Evolutionary conservation across 2,113 vertebrate species (phyloP), one percentile per base, ranked within the genome.

Genomic region (Daboia siamensis): DNA sequence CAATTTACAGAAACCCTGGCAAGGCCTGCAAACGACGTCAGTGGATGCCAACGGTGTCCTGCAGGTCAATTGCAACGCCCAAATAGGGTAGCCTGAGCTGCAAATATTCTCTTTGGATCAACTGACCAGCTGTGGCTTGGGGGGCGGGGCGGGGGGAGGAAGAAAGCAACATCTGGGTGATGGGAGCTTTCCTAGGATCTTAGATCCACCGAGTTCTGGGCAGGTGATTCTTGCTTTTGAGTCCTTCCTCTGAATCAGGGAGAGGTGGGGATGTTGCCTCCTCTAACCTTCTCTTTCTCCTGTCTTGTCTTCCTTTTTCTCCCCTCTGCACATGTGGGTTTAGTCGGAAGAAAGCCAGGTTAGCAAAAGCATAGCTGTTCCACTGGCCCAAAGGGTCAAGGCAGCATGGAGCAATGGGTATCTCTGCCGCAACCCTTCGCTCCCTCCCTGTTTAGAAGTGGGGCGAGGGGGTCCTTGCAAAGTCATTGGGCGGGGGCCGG

Each of bases 301-400:
- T 94, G 93, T 96, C 95, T 93, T 95, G 64, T 91, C 94, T 92
- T 51, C 54, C 33, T 89, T 24, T 24, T 84, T 91, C 91, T 57
- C 89, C 48, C 87, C 52, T 48, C 24, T 59, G n/a, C 92, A 29
- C 93, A 24, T 92, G 91, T 87, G 80, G n/a, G 64, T 94, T 86
- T 93, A 96, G 96, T 95, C 96, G 93, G 96, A 95, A 96, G 96
- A 96, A 2, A 93, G 94, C 87, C 96, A 96, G 96, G 96, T 96
- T 94, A 96, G 95, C 87, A 57, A 54, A 85, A 90, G 5, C 26
- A 86, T 57, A 39, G 90, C 56, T 23, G 9, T 61, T 55, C 33
- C 87, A 26, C 69, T 24, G 57, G 55, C 44, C 92, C 48, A 23
- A 9, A 69, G 29, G 64, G 64, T 44, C 74, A 89, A 91, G 48